phyloP scores from a whole-genome alignment of 2,113 vertebrate genomes.

The Erpornis zantholeuca region DNA sequence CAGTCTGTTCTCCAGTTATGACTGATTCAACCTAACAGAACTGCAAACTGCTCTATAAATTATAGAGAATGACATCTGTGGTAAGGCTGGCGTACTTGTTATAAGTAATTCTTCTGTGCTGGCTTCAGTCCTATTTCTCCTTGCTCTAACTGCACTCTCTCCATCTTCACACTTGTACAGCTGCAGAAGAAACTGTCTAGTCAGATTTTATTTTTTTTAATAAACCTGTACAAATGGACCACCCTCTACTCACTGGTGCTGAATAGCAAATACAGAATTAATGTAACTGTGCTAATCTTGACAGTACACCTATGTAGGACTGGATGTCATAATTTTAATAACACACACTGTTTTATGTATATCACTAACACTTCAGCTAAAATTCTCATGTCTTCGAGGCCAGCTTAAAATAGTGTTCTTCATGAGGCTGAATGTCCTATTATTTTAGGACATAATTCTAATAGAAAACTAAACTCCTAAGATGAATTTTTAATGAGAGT shows the following conservation, averaged over 20 bases:
- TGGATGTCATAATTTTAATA: not conserved
- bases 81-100: not conserved
- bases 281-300: not conserved
- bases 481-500: not conserved
- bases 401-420: not conserved
- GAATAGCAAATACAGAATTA: not conserved
- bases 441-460: not conserved
- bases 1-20: not conserved
- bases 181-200: not conserved
- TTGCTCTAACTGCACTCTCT: not conserved
- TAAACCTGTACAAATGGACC: not conserved
- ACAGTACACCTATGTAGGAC: rapidly evolving
- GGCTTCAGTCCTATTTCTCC: not conserved
- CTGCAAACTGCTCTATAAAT: conserved; percentile 13
- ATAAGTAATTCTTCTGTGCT: not conserved
- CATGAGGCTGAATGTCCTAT: not conserved
- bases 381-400: not conserved
- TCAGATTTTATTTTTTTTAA: not conserved
- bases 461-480: not conserved
- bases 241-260: not conserved
- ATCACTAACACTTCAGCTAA: not conserved
- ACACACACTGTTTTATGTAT: not conserved
- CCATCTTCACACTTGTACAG: not conserved
- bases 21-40: not conserved
- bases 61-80: conserved; percentile 1